phyloP scores from a whole-genome alignment of 1,140 invertebrate genomes.

The Drosophila chauvacae region DNA sequence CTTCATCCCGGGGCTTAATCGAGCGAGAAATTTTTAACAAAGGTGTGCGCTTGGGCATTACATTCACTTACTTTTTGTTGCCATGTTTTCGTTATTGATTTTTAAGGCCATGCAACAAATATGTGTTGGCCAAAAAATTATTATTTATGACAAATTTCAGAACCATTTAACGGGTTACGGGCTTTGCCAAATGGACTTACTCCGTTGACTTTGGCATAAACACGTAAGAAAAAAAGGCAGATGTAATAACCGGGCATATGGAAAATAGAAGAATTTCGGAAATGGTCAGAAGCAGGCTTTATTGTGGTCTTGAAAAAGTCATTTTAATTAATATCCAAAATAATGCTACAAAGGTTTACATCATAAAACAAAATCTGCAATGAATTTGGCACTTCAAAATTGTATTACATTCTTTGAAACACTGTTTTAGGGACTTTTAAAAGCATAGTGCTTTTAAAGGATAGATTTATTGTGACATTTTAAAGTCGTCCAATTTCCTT shows the following conservation, averaged over 20 bases:
- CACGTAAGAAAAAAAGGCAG: background rate
- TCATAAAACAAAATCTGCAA: no score
- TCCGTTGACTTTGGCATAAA: slow-evolving; percentile 2
- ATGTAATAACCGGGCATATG: background rate
- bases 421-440: no score
- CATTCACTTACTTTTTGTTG: slow-evolving; percentile 39
- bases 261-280: background rate
- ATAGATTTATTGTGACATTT: background rate
- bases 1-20: slow-evolving; percentile 56
- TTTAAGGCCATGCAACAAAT: slow-evolving; percentile 53
- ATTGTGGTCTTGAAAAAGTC: no score
- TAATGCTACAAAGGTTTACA: background rate
- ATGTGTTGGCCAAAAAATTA: slow-evolving; percentile 33
- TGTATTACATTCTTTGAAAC: background rate
- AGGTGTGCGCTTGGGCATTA: slow-evolving; percentile 27
- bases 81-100: slow-evolving; percentile 62
- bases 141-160: slow-evolving; percentile 60
- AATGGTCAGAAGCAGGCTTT: background rate
- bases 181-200: slow-evolving; percentile 45
- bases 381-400: background rate
- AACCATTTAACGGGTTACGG: slow-evolving; percentile 57
- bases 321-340: background rate
- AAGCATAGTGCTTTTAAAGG: no score
- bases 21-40: slow-evolving; percentile 68
- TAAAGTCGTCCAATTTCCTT: no score